phyloP scores from a whole-genome alignment of 2,113 vertebrate species.

The Plectropomus leopardus region DNA sequence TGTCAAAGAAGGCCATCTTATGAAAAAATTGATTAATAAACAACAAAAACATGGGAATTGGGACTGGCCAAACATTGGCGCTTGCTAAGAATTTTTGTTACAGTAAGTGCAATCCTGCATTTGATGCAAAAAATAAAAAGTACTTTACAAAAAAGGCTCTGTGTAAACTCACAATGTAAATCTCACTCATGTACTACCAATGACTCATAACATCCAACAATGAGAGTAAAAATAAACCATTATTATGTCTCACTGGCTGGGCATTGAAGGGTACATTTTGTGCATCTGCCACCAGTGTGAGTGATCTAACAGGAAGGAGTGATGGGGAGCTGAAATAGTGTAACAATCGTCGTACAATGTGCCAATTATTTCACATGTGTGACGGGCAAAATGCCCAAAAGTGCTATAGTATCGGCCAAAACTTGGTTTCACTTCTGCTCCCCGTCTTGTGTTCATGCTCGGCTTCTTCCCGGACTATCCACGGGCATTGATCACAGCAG shows the following conservation, averaged over 20 bases:
- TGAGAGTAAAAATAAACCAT: constrained; percentile 24
- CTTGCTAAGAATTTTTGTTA: no score
- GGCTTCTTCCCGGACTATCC: constrained; percentile 60
- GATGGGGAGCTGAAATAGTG: constrained; percentile 35
- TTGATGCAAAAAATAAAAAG: no score
- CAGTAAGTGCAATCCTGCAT: no score
- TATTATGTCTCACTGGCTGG: background rate
- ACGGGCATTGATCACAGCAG: constrained; percentile 67
- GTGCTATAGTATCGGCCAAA: constrained; percentile 3
- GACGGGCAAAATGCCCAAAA: constrained; percentile 40
- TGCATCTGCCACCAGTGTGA: constrained; percentile 5
- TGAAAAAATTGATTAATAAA: no score
- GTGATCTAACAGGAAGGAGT: constrained; percentile 50
- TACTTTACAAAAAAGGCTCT: no score
- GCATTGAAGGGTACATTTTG: constrained; percentile 22
- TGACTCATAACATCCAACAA: constrained; percentile 8
- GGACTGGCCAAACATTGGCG: no score
- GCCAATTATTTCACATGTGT: constrained; percentile 77
- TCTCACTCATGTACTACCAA: background rate
- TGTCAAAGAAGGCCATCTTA: no score
- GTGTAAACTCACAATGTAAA: background rate
- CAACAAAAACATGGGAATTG: no score
- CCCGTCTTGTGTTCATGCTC: constrained; percentile 61
- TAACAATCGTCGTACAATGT: constrained; percentile 6
- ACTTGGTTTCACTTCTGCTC: constrained; percentile 25